Conservation (phyloP, 2,888 invertebrate species). For the Mythimna albipuncta region DNA sequence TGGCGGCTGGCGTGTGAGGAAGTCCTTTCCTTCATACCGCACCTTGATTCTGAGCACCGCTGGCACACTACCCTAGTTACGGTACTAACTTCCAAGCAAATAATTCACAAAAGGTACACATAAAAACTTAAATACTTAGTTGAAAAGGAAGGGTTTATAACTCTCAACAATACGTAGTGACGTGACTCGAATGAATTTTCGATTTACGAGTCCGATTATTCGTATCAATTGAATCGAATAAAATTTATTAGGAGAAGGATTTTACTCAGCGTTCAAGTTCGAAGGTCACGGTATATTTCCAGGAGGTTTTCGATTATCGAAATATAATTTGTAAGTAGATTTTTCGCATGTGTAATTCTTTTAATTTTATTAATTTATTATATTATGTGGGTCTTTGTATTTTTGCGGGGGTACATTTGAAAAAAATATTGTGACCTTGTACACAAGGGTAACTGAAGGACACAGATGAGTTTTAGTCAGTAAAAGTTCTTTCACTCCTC, state of each 20-base stretch:
- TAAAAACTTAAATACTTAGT: constrained; percentile 10
- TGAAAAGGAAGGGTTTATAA: constrained; percentile 23
- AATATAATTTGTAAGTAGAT: constrained; percentile 20
- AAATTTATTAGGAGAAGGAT: constrained; percentile 37
- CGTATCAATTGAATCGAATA: constrained; percentile 50
- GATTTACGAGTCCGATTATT: constrained; percentile 45
- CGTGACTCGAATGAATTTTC: constrained; percentile 42
- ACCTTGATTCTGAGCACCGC: too few species aligned
- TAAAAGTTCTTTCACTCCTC: too few species aligned
- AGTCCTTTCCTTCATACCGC: too few species aligned
- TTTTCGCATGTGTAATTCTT: background rate
- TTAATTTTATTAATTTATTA: too few species aligned
- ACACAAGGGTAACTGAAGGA: too few species aligned
- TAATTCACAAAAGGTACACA: constrained; percentile 22
- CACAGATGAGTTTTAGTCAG: too few species aligned
- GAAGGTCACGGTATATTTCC: constrained; percentile 28
- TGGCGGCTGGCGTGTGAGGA: too few species aligned
- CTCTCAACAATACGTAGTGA: constrained; percentile 29
- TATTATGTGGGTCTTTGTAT: too few species aligned
- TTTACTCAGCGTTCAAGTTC: constrained; percentile 16
- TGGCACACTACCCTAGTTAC: too few species aligned
- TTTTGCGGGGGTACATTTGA: too few species aligned
- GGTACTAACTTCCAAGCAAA: background rate
- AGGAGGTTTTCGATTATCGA: constrained; percentile 12
- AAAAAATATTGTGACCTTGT: too few species aligned